A percentile compares a stretch with the other conserved stretches of the same genome.
phyloP scores from a whole-genome alignment of 2,888 invertebrate species.

The Urechis unicinctus region DNA sequence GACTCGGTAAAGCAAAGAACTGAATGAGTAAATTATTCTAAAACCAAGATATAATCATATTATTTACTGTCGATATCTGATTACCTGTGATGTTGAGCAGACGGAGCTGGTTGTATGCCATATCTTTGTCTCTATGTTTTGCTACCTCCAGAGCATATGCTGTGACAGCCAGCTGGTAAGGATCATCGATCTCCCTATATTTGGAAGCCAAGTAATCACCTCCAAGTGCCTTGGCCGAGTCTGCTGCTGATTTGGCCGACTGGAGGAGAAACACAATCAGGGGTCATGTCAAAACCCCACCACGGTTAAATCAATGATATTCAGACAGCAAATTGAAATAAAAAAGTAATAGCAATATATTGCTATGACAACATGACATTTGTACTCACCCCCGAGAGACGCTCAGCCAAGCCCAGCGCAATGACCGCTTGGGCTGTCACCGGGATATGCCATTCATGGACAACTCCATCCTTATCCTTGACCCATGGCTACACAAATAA shows the following conservation, averaged over 20 bases:
- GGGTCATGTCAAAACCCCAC: no score
- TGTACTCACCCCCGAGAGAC: slow-evolving; percentile 23
- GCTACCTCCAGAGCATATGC: slow-evolving; percentile 47
- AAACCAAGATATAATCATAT: background rate
- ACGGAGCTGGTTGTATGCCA: slow-evolving; percentile 3
- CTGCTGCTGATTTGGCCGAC: slow-evolving; percentile 19
- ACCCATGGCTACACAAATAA: slow-evolving; percentile 12
- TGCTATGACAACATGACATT: no score
- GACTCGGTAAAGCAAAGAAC: slow-evolving; percentile 5
- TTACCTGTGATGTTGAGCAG: background rate
- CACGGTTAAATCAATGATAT: no score
- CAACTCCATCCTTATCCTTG: slow-evolving; percentile 8
- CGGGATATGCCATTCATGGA: slow-evolving; percentile 17
- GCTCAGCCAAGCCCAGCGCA: slow-evolving; percentile 11
- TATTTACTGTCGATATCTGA: background rate
- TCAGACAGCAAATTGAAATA: no score
- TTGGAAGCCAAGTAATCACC: slow-evolving; percentile 31
- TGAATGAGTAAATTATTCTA: background rate
- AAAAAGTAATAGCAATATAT: no score
- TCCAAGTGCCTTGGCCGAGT: slow-evolving; percentile 28
- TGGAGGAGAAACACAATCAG: slow-evolving; percentile 5
- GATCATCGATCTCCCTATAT: slow-evolving; percentile 21
- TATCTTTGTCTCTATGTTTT: slow-evolving; percentile 14
- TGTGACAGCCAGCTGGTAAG: background rate
- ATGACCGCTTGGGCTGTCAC: slow-evolving; percentile 22